phyloP scores from a whole-genome alignment of 2,113 vertebrate genomes.

The Melanotaenia duboulayi region DNA sequence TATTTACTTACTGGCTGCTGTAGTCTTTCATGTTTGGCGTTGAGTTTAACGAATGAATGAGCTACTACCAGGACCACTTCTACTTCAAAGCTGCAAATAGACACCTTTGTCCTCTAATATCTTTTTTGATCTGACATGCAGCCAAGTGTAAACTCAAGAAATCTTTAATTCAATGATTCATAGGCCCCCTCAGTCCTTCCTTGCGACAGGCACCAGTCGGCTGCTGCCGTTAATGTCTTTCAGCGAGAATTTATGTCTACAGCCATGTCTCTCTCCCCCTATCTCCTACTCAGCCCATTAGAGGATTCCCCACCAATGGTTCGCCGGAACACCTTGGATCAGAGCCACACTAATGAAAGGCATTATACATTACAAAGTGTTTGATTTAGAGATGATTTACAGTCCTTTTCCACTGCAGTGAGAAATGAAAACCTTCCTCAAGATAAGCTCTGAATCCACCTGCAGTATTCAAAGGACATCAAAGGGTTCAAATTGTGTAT shows the following conservation, averaged over 20 bases:
- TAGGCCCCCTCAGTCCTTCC: slow-evolving; percentile 50
- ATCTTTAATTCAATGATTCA: slow-evolving; percentile 74
- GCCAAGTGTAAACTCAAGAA: slow-evolving; percentile 66
- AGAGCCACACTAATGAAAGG: slow-evolving; percentile 78
- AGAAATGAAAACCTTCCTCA: slow-evolving; percentile 52
- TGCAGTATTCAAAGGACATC: slow-evolving; percentile 75
- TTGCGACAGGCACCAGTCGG: slow-evolving; percentile 67
- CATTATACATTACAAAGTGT: slow-evolving; percentile 81
- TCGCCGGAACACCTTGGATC: slow-evolving; percentile 64
- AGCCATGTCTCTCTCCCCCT: slow-evolving; percentile 59
- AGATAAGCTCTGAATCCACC: slow-evolving; percentile 71
- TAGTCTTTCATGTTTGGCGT: no score
- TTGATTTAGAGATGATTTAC: slow-evolving; percentile 81
- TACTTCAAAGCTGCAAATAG: slow-evolving; percentile 36
- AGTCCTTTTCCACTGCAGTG: slow-evolving; percentile 48
- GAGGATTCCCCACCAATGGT: slow-evolving; percentile 70
- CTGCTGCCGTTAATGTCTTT: slow-evolving; percentile 71
- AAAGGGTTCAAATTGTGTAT: slow-evolving; percentile 71
- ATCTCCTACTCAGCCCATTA: slow-evolving; percentile 69
- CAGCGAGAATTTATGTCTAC: slow-evolving; percentile 70
- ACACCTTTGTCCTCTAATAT: slow-evolving; percentile 58
- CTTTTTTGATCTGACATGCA: slow-evolving; percentile 53
- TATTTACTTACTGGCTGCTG: no score
- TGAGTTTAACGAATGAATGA: no score
- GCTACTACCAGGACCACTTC: background rate